phyloP scores from a whole-genome alignment of 30 jellyfish, hydroid and myxozoan species.

The Hydractinia echinata region DNA sequence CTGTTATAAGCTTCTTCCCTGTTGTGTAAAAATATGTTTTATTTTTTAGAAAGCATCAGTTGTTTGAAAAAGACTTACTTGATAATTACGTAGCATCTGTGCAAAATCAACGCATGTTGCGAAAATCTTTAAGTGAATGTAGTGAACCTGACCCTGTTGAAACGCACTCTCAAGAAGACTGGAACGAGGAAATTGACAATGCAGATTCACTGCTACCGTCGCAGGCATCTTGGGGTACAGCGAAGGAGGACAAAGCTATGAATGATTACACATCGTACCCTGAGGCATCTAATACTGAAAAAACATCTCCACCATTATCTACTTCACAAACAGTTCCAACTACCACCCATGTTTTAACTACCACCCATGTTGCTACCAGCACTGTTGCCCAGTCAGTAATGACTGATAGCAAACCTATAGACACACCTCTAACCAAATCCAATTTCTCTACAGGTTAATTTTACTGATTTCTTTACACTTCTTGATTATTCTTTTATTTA shows the following conservation, averaged over 20 bases:
- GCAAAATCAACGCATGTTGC: slow-evolving; percentile 19
- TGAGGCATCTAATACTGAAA: neutral
- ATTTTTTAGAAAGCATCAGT: slow-evolving; percentile 71
- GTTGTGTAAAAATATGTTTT: neutral
- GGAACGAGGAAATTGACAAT: slow-evolving; percentile 27
- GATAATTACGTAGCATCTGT: slow-evolving; percentile 69
- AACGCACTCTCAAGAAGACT: slow-evolving; percentile 18
- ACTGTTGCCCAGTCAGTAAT: neutral
- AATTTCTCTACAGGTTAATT: neutral
- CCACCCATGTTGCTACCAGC: neutral
- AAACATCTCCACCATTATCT: neutral
- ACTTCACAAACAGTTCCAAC: neutral
- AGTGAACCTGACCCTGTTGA: slow-evolving; percentile 16
- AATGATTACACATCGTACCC: neutral
- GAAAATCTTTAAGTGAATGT: neutral
- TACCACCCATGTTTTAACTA: neutral
- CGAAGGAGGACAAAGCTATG: slow-evolving; percentile 7
- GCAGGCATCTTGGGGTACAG: slow-evolving; percentile 41
- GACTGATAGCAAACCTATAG: neutral
- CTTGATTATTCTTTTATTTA: too few species aligned
- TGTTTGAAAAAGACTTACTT: slow-evolving; percentile 76
- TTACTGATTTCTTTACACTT: too few species aligned
- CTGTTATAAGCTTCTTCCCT: neutral
- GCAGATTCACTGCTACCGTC: slow-evolving; percentile 40
- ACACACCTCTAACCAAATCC: neutral